Conservation (phyloP, 2,797 vertebrate species). For the Thunnus albacares region DNA sequence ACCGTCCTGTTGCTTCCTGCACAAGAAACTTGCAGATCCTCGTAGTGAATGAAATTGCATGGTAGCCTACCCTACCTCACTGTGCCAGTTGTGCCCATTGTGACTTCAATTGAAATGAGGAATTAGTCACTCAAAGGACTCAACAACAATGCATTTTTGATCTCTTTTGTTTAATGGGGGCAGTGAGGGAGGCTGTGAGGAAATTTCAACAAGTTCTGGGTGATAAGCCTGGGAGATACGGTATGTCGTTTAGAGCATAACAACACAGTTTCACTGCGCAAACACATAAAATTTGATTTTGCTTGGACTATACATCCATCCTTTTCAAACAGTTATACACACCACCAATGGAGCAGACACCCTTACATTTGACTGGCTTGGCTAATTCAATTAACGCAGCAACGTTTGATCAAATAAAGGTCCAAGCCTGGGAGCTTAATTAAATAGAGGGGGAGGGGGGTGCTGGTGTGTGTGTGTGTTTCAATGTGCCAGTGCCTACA, state of each 20-base stretch:
- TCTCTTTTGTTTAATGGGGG: no score
- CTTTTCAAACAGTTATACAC: constrained; percentile 43
- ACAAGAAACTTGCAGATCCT: constrained; percentile 16
- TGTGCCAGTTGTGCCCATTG: background rate
- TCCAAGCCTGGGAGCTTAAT: constrained; percentile 65
- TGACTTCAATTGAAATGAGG: constrained; percentile 32
- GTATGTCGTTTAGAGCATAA: background rate
- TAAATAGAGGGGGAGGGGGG: constrained; percentile 58
- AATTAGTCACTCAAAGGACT: constrained; percentile 26
- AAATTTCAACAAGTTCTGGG: constrained; percentile 20
- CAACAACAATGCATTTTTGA: constrained; percentile 25
- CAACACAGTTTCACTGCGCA: constrained; percentile 4
- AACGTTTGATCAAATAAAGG: constrained; percentile 72
- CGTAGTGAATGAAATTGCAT: constrained; percentile 31
- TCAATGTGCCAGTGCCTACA: constrained; percentile 23
- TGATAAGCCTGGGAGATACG: constrained; percentile 2
- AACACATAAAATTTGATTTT: constrained; percentile 31
- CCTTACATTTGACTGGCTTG: constrained; percentile 52
- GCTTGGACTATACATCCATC: constrained; percentile 29
- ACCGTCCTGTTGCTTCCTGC: no score
- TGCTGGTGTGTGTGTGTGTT: constrained; percentile 21
- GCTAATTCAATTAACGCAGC: constrained; percentile 69
- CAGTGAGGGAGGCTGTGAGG: constrained; percentile 5
- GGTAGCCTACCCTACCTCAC: background rate
- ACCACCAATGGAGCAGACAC: constrained; percentile 42